Percentiles rank a stretch among this genome's conserved stretches.
Conservation (phyloP, 2,797 vertebrate genomes). For the Anguilla pacifica region DNA sequence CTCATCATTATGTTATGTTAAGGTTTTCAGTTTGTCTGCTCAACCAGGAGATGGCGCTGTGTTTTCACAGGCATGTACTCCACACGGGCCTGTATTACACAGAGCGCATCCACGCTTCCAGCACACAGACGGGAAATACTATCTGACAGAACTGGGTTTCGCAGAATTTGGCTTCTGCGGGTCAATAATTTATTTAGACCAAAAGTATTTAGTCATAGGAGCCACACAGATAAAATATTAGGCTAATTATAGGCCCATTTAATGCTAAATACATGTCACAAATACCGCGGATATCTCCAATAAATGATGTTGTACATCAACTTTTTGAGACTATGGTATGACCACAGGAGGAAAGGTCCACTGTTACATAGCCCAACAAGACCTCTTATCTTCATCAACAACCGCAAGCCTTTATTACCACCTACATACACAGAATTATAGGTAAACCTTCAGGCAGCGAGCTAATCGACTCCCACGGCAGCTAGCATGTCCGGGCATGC, state of each 20-base stretch:
- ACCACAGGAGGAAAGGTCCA: not conserved
- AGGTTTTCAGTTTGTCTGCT: not conserved
- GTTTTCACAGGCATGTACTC: not conserved
- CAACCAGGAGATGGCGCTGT: conserved; percentile 29
- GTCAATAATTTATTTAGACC: not conserved
- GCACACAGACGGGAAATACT: not conserved
- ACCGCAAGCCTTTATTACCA: not conserved
- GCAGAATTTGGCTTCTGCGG: not conserved
- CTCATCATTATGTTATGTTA: not conserved
- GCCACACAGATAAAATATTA: too few species aligned
- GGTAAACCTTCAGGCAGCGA: not conserved
- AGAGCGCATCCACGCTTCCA: not conserved
- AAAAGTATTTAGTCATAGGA: not conserved
- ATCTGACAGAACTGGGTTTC: not conserved
- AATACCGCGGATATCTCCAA: too few species aligned
- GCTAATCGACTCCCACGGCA: not conserved
- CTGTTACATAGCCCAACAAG: not conserved
- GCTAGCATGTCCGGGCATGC: not conserved
- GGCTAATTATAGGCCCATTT: not conserved
- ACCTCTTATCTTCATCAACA: not conserved
- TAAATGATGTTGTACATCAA: too few species aligned
- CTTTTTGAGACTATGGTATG: not conserved
- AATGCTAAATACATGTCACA: not conserved
- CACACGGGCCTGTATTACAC: not conserved
- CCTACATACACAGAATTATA: not conserved